Evolutionary conservation across 2,888 invertebrate species (phyloP), one percentile per base, ranked within the genome.

Genomic region (Cistogaster globosa): DNA sequence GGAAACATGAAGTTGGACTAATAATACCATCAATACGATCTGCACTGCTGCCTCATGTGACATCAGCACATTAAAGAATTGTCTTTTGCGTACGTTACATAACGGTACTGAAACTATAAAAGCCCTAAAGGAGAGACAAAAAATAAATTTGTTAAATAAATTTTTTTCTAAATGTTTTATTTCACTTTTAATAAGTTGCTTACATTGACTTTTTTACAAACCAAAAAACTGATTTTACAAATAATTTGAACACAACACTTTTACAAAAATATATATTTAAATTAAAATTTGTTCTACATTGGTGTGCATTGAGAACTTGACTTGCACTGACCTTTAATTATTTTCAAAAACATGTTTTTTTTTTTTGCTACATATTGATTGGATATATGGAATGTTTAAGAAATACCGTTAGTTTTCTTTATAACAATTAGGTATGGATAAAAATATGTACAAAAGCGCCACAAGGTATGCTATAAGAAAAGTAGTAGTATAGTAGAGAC

Each of bases 1-100:
- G 82, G 83, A 77, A 69, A 86, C 68, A 86, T 86, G 60, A 81
- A 84, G 71, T 76, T 87, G 81, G 82, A 86, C 77, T 18, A 85
- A 1, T 20, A 80, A 9, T 0, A 65, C 9, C 14, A 68, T 14
- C 20, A 69, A 38, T 58, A 67, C 26, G 14, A 72, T 45, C 53
- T 62, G 18, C 22, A 58, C 5, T 14, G 65, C 14, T 9, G 22
- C 0, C 18, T 20, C 20, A 32, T 26, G 60, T 58, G 58, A 57
- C 14, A 20, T 51, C 26, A 38, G 20, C 69, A 20, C 68, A 77
- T 80, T 58, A 26, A 77, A 12, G 20, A 22, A 36, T 22, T 57
- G 32, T 75, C 83, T 87, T 78, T 86, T 84, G 18, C 79, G 80
- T 48, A 85, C 86, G 86, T 83, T 74, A 75, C 76, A 76, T 78